These are phyloP conservation scores for Agelas oroides DNA, from an alignment of 37 sponge, comb jelly and placozoan genomes.

Conservation along the genomic window DNA sequence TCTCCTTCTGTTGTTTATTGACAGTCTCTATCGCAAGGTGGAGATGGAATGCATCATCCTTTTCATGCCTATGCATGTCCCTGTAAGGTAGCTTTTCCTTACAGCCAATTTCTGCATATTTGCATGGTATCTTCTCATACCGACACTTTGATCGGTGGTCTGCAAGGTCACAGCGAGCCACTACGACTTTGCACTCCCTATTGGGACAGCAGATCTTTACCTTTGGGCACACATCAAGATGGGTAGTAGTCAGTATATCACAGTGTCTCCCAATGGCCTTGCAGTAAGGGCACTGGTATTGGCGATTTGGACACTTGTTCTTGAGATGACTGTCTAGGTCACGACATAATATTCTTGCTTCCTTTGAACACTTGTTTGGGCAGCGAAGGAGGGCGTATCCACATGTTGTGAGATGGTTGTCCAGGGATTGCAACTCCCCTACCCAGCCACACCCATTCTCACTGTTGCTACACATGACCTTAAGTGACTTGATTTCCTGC, in stretches of 20 bases:
- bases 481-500: too few species aligned
- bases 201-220: slow-evolving; percentile 28
- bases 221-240: too few species aligned
- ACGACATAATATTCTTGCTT: too few species aligned
- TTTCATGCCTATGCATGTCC: slow-evolving; percentile 24
- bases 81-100: background rate
- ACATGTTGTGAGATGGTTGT: too few species aligned
- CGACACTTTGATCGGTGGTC: background rate
- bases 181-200: slow-evolving; percentile 22
- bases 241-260: background rate
- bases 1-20: slow-evolving; percentile 32
- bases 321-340: too few species aligned
- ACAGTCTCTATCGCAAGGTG: slow-evolving; percentile 9
- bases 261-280: background rate
- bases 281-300: too few species aligned
- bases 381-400: too few species aligned
- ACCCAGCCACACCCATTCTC: too few species aligned
- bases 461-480: too few species aligned
- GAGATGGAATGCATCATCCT: background rate
- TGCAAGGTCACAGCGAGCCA: background rate
- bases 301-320: too few species aligned
- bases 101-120: slow-evolving; percentile 29
- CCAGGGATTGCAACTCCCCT: too few species aligned
- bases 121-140: slow-evolving; percentile 33
- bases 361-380: too few species aligned